Conservation (phyloP, 1,140 invertebrate genomes). For the Trichonephila clavata region DNA sequence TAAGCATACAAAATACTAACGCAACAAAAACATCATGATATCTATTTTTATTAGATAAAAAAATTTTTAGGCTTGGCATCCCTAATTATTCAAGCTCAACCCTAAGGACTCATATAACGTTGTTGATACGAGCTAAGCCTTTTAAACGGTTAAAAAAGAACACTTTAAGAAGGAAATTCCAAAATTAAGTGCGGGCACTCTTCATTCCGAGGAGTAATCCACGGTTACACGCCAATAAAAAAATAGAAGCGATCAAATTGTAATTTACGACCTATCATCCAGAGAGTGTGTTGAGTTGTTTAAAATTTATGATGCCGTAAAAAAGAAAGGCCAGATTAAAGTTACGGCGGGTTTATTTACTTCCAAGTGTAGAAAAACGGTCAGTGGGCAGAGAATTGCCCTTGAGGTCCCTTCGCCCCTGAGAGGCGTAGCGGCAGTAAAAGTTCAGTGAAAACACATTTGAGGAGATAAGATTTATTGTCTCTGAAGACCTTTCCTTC, state of each 20-base stretch:
- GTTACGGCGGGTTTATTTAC: neutral
- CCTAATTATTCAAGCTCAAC: too few species aligned
- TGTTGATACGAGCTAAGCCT: too few species aligned
- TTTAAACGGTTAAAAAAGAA: too few species aligned
- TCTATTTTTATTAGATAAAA: too few species aligned
- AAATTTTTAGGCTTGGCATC: too few species aligned
- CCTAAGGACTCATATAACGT: too few species aligned
- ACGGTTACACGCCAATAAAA: neutral
- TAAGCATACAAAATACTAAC: too few species aligned
- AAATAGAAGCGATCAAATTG: neutral
- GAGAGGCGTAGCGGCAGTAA: neutral
- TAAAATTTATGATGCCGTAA: slow-evolving; percentile 20
- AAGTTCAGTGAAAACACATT: neutral
- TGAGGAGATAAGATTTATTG: slow-evolving; percentile 3
- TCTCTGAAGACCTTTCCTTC: neutral
- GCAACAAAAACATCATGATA: too few species aligned
- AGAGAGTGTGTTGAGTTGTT: neutral
- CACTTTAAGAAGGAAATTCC: too few species aligned
- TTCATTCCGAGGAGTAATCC: too few species aligned
- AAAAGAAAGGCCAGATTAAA: slow-evolving; percentile 21
- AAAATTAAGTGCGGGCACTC: too few species aligned
- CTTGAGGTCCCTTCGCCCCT: neutral
- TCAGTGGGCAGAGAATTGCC: neutral
- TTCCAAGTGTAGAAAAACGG: neutral
- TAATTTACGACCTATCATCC: neutral